phyloP scores from a whole-genome alignment of 2,888 invertebrate genomes.

The Caenorhabditis sp. region DNA sequence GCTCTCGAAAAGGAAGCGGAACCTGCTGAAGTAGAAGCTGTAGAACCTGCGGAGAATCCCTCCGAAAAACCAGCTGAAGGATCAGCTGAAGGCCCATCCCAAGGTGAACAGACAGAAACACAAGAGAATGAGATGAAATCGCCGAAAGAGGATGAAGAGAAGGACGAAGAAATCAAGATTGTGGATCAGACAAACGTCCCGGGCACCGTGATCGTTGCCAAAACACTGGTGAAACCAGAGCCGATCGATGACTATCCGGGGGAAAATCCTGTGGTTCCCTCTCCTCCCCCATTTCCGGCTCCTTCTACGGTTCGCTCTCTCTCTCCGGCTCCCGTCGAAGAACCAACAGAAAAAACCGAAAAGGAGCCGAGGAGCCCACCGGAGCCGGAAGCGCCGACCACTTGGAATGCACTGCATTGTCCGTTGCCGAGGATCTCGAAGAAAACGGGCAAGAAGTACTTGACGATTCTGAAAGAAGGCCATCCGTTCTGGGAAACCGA shows the following conservation, averaged over 20 bases:
- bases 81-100: background rate
- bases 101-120: background rate
- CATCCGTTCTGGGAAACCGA: slow-evolving; percentile 31
- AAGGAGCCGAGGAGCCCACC: background rate
- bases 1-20: background rate
- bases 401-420: slow-evolving; percentile 31
- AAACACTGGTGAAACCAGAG: no score
- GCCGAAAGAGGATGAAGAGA: no score
- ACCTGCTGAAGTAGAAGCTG: background rate
- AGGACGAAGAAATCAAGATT: no score
- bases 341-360: background rate
- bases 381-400: background rate
- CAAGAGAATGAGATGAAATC: background rate
- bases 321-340: background rate
- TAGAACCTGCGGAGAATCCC: background rate
- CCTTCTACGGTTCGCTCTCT: no score
- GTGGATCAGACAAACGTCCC: no score
- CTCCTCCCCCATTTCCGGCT: no score
- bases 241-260: no score
- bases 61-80: no score
- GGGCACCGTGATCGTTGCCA: no score
- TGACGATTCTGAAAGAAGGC: slow-evolving; percentile 33
- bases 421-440: slow-evolving; percentile 20
- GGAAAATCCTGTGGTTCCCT: no score
- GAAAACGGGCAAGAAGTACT: background rate